A percentile compares a stretch with the other conserved stretches of the same genome.
phyloP scores from a whole-genome alignment of 2,113 vertebrate species.

The Pterocles orientalis region DNA sequence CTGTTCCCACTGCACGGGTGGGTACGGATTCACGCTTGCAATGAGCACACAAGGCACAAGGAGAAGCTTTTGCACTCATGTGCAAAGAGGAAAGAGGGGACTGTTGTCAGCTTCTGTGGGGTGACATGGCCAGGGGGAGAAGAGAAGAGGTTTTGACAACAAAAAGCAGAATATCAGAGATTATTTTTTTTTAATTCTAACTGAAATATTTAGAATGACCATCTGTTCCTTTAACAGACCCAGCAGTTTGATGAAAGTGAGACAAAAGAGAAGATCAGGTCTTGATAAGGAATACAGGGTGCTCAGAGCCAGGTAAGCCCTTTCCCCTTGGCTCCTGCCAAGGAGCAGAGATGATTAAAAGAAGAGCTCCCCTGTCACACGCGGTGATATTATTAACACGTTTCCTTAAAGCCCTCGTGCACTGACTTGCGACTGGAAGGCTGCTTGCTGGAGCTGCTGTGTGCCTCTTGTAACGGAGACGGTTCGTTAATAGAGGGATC shows the following conservation, averaged over 20 bases:
- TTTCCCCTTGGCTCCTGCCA: background rate
- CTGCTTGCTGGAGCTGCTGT: background rate
- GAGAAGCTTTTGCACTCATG: background rate
- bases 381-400: background rate
- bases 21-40: background rate
- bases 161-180: background rate
- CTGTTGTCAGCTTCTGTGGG: background rate
- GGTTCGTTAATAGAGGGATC: constrained; percentile 12
- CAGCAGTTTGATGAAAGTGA: constrained; percentile 2
- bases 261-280: background rate
- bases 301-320: background rate
- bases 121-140: background rate
- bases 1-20: background rate
- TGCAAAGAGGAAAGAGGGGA: background rate
- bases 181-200: background rate
- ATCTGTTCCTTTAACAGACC: background rate
- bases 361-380: background rate
- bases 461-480: background rate
- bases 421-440: background rate
- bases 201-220: background rate
- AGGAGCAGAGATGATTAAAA: constrained; percentile 20
- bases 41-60: background rate
- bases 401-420: background rate
- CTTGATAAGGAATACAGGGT: background rate
- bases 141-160: background rate